These are phyloP conservation scores for Hafferia zeledoni DNA, from an alignment of 2,797 vertebrate genomes.

Conservation along the genomic window DNA sequence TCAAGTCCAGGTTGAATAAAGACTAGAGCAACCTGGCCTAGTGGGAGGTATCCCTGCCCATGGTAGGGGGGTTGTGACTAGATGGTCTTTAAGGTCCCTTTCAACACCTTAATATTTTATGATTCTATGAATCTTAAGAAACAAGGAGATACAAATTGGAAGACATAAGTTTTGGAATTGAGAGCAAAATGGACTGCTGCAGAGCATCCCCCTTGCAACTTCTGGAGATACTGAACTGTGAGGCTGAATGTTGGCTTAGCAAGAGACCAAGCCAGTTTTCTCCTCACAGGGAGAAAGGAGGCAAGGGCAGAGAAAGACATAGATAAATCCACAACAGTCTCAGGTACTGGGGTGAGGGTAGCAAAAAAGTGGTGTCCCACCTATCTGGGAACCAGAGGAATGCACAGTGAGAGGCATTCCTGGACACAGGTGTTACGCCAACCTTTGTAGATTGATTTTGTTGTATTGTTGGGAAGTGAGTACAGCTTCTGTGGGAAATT, in stretches of 20 bases:
- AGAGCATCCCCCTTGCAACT: neutral
- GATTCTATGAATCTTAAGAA: neutral
- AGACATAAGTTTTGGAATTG: neutral
- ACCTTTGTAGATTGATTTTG: neutral
- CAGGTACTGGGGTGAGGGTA: neutral
- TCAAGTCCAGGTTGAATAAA: neutral
- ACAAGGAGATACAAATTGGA: neutral
- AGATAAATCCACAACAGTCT: neutral
- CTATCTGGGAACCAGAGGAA: neutral
- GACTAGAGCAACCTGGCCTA: neutral
- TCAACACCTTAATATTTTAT: neutral
- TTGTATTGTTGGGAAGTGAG: neutral
- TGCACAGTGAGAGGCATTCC: neutral
- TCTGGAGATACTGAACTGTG: neutral
- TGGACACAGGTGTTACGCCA: neutral
- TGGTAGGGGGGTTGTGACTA: neutral
- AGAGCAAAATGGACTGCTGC: neutral
- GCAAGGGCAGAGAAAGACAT: neutral
- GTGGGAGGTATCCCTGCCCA: neutral
- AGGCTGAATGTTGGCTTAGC: neutral
- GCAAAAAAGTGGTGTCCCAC: neutral
- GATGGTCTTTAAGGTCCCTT: neutral
- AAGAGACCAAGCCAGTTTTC: neutral
- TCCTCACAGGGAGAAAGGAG: neutral
- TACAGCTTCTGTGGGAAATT: neutral